phyloP scores from a whole-genome alignment of 2,888 invertebrate species.

The Pocota personata region DNA sequence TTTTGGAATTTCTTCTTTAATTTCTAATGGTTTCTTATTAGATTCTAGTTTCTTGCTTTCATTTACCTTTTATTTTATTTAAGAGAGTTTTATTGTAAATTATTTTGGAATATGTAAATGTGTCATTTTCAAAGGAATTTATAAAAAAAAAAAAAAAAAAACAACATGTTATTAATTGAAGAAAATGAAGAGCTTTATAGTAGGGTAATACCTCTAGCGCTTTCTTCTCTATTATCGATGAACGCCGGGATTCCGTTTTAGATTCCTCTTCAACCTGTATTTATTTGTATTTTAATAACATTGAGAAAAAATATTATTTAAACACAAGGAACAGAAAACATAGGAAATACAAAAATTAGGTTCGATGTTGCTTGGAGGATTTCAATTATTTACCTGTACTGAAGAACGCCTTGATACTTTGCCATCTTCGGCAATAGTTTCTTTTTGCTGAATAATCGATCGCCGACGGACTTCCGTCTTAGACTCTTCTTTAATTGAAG shows the following conservation, averaged over 20 bases:
- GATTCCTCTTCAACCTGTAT: slow-evolving; percentile 77
- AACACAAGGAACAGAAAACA: neutral
- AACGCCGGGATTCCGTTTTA: slow-evolving; percentile 78
- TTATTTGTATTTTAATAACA: slow-evolving; percentile 32
- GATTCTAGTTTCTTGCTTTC: slow-evolving; percentile 78
- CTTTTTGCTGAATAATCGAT: slow-evolving; percentile 76
- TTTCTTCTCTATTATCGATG: slow-evolving; percentile 79
- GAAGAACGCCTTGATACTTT: slow-evolving; percentile 79
- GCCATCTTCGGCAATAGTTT: slow-evolving; percentile 75
- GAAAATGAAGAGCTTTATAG: neutral
- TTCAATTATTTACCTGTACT: slow-evolving; percentile 77
- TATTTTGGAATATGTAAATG: neutral
- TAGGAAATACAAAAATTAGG: neutral
- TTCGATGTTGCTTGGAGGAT: neutral
- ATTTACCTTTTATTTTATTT: slow-evolving; percentile 74
- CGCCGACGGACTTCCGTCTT: slow-evolving; percentile 78
- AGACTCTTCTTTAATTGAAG: slow-evolving; percentile 78
- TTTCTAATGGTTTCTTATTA: slow-evolving; percentile 83
- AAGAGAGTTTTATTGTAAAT: neutral
- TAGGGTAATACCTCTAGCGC: slow-evolving; percentile 77
- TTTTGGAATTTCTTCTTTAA: slow-evolving; percentile 86
- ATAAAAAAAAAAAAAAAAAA: slow-evolving; percentile 17
- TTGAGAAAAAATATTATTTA: neutral
- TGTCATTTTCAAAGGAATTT: slow-evolving; percentile 1
- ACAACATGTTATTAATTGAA: neutral